Conservation (phyloP, 1,140 invertebrate genomes). For the Polypedilum pembai region DNA sequence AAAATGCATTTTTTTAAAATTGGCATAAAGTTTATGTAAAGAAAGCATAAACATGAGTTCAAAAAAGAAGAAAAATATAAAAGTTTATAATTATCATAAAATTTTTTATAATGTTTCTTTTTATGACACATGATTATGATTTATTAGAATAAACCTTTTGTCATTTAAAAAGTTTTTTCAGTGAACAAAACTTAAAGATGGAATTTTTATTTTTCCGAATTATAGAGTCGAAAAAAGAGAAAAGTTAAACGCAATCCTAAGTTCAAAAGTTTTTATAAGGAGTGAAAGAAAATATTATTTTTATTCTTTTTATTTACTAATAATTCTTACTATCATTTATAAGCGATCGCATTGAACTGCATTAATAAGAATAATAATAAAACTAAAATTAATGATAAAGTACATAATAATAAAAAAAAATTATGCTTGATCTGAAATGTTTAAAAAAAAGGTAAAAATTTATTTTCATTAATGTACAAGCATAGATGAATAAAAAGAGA, state of each 20-base stretch:
- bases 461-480: constrained; percentile 13
- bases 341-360: background rate
- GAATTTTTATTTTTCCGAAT: background rate
- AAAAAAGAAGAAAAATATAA: no score
- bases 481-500: background rate
- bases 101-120: no score
- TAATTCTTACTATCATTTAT: no score
- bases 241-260: background rate
- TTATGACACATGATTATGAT: no score
- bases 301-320: no score
- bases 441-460: background rate
- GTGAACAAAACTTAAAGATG: background rate
- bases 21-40: no score
- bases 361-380: background rate
- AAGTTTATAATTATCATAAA: no score
- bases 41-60: no score
- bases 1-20: constrained; percentile 10
- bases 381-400: background rate
- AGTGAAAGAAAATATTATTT: no score
- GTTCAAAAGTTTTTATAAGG: background rate
- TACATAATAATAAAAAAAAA: background rate
- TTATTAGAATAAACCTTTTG: no score
- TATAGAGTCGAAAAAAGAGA: background rate
- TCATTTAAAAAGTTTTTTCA: no score
- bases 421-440: constrained; percentile 18